Percentiles rank a stretch among this genome's conserved stretches.
Conservation (phyloP, 2,113 vertebrate species). For the Pagrus major region DNA sequence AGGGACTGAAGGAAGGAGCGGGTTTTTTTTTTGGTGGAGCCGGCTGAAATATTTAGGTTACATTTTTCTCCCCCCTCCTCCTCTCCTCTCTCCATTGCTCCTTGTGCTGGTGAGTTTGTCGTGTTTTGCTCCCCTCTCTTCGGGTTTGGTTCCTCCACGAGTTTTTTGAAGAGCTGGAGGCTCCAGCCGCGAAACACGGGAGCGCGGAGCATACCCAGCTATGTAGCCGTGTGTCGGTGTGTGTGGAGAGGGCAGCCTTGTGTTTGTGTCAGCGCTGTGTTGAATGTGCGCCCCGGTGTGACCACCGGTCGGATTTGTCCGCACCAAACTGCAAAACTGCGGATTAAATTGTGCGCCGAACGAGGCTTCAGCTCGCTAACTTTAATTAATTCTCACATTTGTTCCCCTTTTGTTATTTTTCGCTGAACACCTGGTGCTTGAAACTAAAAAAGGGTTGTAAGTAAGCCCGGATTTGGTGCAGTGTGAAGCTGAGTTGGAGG, state of each 20-base stretch:
- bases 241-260: slow-evolving; percentile 28
- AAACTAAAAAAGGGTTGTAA: neutral
- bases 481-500: slow-evolving; percentile 31
- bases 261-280: slow-evolving; percentile 33
- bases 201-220: neutral
- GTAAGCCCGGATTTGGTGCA: slow-evolving; percentile 53
- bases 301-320: slow-evolving; percentile 37
- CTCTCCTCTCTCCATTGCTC: slow-evolving; percentile 3
- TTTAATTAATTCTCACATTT: neutral
- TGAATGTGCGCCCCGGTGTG: slow-evolving; percentile 46
- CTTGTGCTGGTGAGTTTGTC: slow-evolving; percentile 48
- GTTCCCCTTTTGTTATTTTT: neutral
- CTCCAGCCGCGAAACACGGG: neutral
- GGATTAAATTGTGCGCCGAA: slow-evolving; percentile 3
- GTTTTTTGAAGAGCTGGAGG: slow-evolving; percentile 41
- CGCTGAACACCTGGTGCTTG: slow-evolving; percentile 17
- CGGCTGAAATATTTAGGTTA: slow-evolving; percentile 55
- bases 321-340: slow-evolving; percentile 48
- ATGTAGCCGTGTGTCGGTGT: neutral
- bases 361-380: neutral
- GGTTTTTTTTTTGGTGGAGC: slow-evolving; percentile 28
- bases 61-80: neutral
- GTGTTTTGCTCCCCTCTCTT: slow-evolving; percentile 16
- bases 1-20: neutral
- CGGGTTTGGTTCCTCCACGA: slow-evolving; percentile 3